phyloP scores from a whole-genome alignment of 92 coral and sea anemone genomes.

The Nematostella vectensis region DNA sequence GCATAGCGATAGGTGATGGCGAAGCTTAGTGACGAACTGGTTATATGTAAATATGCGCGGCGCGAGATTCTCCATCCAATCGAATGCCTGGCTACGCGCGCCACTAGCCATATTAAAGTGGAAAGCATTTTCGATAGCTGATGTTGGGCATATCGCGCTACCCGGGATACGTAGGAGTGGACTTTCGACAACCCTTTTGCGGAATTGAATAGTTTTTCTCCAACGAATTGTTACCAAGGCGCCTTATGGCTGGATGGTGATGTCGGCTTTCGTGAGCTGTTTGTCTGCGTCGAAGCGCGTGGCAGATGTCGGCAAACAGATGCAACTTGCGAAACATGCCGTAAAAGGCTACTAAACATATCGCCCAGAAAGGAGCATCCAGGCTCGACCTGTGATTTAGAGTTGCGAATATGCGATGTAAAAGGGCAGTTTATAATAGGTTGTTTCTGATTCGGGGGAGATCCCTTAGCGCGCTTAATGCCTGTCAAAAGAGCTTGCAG shows the following conservation, averaged over 20 bases:
- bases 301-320: slow-evolving; percentile 5
- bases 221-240: slow-evolving; percentile 18
- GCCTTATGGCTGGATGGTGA: slow-evolving; percentile 13
- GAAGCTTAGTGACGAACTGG: slow-evolving; percentile 9
- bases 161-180: slow-evolving; percentile 18
- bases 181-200: slow-evolving; percentile 6
- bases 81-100: slow-evolving; percentile 12
- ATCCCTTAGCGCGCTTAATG: slow-evolving; percentile 17
- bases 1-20: slow-evolving; percentile 4
- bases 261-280: slow-evolving; percentile 11
- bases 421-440: slow-evolving; percentile 13
- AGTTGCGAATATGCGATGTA: slow-evolving; percentile 1
- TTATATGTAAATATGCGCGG: slow-evolving; percentile 13
- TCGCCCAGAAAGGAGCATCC: slow-evolving; percentile 27
- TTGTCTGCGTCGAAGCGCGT: slow-evolving; percentile 4
- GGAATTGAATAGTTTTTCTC: slow-evolving; percentile 35
- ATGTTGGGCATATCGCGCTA: slow-evolving; percentile 12
- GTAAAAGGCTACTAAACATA: slow-evolving; percentile 24
- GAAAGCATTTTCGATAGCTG: slow-evolving; percentile 14
- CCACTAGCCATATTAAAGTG: slow-evolving; percentile 1
- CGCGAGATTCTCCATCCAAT: neutral
- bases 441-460: slow-evolving; percentile 18
- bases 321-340: slow-evolving; percentile 19
- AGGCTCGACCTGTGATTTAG: slow-evolving; percentile 1
- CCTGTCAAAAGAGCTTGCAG: slow-evolving; percentile 19